Conservation (phyloP, 1,140 invertebrate genomes). For the Chrysoperla carnea region DNA sequence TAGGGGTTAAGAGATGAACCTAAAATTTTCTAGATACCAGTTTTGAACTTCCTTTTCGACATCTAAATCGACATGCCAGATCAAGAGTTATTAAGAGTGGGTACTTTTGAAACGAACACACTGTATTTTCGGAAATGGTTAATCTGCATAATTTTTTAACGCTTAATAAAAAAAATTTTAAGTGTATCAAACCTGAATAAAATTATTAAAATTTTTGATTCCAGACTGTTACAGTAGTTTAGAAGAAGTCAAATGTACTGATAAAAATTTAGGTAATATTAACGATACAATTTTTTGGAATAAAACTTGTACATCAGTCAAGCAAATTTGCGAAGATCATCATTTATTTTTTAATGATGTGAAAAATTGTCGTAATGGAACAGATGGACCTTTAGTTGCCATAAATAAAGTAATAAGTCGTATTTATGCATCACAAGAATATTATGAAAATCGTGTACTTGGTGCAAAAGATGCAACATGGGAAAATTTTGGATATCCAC, state of each 20-base stretch:
- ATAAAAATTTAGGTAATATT: conserved; percentile 17
- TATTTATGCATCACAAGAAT: conserved; percentile 32
- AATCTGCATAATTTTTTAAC: too few species aligned
- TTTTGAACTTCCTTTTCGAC: too few species aligned
- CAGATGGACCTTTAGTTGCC: conserved; percentile 8
- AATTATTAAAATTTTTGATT: conserved; percentile 3
- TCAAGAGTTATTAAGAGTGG: too few species aligned
- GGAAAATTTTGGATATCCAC: conserved; percentile 44
- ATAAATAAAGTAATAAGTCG: conserved; percentile 25
- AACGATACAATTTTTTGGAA: conserved; percentile 27
- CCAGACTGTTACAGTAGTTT: conserved; percentile 33
- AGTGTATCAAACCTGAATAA: too few species aligned
- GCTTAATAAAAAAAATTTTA: too few species aligned
- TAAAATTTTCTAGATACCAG: too few species aligned
- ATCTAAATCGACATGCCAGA: not conserved
- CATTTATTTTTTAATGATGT: conserved; percentile 14
- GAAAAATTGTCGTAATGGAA: conserved; percentile 24
- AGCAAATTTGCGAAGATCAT: conserved; percentile 24
- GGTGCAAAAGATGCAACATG: conserved; percentile 35
- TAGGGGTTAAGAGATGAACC: too few species aligned
- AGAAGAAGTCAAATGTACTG: conserved; percentile 24
- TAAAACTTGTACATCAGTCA: conserved; percentile 26
- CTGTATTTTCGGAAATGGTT: too few species aligned
- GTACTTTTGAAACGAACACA: too few species aligned
- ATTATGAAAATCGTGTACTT: conserved; percentile 42